phyloP scores from a whole-genome alignment of 2,888 invertebrate species.

The Exocentrus adspersus region DNA sequence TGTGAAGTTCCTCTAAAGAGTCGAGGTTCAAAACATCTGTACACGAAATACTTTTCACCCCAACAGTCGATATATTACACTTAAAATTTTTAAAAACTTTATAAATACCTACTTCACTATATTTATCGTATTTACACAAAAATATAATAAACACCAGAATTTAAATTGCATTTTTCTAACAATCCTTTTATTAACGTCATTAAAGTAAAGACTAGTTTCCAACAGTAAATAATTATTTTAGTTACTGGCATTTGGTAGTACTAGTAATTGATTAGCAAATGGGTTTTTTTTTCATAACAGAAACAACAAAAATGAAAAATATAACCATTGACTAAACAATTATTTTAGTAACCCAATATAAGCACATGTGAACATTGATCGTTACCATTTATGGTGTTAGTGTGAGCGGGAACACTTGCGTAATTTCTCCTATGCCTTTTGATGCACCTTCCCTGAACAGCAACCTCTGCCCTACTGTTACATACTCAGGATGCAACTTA shows the following conservation, averaged over 20 bases:
- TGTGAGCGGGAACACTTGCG: slow-evolving; percentile 73
- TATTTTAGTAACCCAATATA: background rate
- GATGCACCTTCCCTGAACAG: slow-evolving; percentile 86
- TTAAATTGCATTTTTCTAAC: background rate
- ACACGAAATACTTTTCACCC: too few species aligned
- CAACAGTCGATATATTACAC: too few species aligned
- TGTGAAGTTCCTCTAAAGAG: too few species aligned
- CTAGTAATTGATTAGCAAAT: too few species aligned
- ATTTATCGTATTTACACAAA: too few species aligned
- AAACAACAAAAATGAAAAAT: too few species aligned
- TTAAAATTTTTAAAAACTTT: too few species aligned
- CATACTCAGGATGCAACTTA: slow-evolving; percentile 88
- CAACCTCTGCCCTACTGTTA: slow-evolving; percentile 80
- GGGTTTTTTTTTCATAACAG: too few species aligned
- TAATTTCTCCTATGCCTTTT: slow-evolving; percentile 87
- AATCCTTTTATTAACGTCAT: background rate
- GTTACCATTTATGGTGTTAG: slow-evolving; percentile 7
- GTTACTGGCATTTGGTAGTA: too few species aligned
- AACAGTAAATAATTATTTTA: background rate
- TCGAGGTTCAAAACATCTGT: too few species aligned
- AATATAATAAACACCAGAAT: background rate
- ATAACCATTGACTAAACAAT: too few species aligned
- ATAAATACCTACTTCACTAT: too few species aligned
- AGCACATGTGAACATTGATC: background rate
- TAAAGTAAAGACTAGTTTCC: background rate